A percentile compares a stretch with the other conserved stretches of the same genome.
These are phyloP conservation scores for Megastigmus dorsalis DNA, from an alignment of 2,888 invertebrate species.

Conservation along the genomic window DNA sequence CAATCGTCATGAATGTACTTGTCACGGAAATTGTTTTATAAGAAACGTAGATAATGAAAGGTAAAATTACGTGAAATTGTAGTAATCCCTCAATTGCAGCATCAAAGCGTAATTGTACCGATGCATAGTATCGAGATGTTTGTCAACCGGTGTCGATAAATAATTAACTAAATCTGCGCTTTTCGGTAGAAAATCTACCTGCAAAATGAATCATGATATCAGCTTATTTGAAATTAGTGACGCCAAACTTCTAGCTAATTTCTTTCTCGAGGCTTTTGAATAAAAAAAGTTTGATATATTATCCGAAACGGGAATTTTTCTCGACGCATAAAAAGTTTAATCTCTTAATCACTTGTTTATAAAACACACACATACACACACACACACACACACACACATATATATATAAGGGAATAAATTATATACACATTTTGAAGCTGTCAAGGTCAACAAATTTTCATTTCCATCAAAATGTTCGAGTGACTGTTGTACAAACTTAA, in stretches of 20 bases:
- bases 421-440: too few species aligned
- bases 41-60: neutral
- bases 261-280: constrained; percentile 57
- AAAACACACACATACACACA: too few species aligned
- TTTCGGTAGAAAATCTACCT: constrained; percentile 61
- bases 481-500: too few species aligned
- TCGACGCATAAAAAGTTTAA: too few species aligned
- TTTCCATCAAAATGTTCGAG: too few species aligned
- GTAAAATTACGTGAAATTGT: constrained; percentile 79
- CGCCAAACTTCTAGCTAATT: constrained; percentile 62
- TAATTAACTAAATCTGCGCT: constrained; percentile 69
- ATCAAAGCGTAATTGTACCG: constrained; percentile 80
- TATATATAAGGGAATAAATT: too few species aligned
- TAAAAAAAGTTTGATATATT: neutral
- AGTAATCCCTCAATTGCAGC: constrained; percentile 79
- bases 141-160: constrained; percentile 75
- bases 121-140: constrained; percentile 79
- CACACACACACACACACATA: too few species aligned
- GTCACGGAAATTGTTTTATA: too few species aligned
- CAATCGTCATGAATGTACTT: too few species aligned
- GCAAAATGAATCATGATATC: constrained; percentile 19
- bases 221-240: constrained; percentile 44
- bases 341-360: too few species aligned
- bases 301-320: too few species aligned
- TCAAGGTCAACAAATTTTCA: too few species aligned